Conservation (phyloP, 2,888 invertebrate genomes). For the Ectropis crepuscularia region DNA sequence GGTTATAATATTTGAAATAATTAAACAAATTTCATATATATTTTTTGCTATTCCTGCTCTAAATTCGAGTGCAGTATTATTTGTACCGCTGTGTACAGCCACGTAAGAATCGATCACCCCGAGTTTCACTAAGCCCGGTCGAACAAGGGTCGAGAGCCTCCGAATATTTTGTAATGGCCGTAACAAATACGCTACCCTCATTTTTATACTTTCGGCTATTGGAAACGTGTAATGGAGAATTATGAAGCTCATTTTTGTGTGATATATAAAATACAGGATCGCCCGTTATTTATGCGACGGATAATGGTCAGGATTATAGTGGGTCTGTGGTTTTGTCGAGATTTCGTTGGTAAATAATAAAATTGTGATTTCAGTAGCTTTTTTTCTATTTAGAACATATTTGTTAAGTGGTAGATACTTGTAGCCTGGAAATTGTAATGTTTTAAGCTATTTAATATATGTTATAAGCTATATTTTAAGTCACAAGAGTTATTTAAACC, state of each 20-base stretch:
- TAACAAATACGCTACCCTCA: slow-evolving; percentile 57
- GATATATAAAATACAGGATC: slow-evolving; percentile 37
- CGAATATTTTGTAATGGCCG: slow-evolving; percentile 64
- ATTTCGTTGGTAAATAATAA: slow-evolving; percentile 4
- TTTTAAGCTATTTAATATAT: too few relatives aligned
- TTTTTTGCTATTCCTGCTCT: not conserved
- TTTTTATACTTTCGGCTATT: slow-evolving; percentile 58
- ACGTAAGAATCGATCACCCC: slow-evolving; percentile 63
- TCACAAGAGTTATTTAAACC: too few relatives aligned
- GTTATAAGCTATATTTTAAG: too few relatives aligned
- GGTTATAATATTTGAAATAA: not conserved
- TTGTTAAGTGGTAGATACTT: too few relatives aligned
- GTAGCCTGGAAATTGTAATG: too few relatives aligned
- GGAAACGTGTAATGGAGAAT: slow-evolving; percentile 54
- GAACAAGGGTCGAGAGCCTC: slow-evolving; percentile 66
- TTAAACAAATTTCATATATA: not conserved
- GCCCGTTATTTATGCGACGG: slow-evolving; percentile 21
- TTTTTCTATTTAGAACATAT: not conserved
- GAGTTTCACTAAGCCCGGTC: slow-evolving; percentile 64
- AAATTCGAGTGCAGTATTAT: slow-evolving; percentile 35
- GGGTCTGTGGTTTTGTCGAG: slow-evolving; percentile 13
- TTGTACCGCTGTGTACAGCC: slow-evolving; percentile 50
- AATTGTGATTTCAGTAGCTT: not conserved
- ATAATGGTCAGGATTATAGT: slow-evolving; percentile 23
- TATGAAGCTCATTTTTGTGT: slow-evolving; percentile 45